These are phyloP conservation scores for Champsocephalus gunnari DNA, from an alignment of 2,797 vertebrate species.

Conservation along the genomic window DNA sequence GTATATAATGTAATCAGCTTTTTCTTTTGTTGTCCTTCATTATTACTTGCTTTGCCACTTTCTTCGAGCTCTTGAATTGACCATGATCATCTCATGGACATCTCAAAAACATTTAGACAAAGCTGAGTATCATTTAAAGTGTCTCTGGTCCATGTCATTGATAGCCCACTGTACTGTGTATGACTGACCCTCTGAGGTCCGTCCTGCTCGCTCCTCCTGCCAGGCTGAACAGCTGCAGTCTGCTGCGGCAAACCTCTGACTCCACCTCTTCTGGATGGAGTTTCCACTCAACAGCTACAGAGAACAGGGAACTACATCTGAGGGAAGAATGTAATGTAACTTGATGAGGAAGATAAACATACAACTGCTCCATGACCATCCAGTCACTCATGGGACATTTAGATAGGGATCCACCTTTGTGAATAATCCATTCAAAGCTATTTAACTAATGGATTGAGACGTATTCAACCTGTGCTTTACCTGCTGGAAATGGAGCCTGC, in stretches of 20 bases:
- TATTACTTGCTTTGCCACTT: neutral
- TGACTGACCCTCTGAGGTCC: constrained; percentile 79
- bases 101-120: neutral
- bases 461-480: constrained; percentile 42
- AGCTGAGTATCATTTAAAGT: constrained; percentile 11
- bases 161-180: constrained; percentile 9
- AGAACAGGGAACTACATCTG: constrained; percentile 85
- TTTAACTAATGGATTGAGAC: constrained; percentile 35
- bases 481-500: constrained; percentile 37
- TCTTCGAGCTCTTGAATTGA: neutral
- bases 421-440: constrained; percentile 38
- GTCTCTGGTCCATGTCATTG: constrained; percentile 31
- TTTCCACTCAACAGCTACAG: constrained; percentile 80
- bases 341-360: neutral
- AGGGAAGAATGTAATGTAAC: neutral
- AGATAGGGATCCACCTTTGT: neutral
- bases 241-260: constrained; percentile 66
- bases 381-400: neutral
- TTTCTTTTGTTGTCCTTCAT: neutral
- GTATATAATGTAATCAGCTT: too few relatives aligned
- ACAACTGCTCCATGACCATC: constrained; percentile 5
- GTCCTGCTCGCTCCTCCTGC: constrained; percentile 77
- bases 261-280: constrained; percentile 51
- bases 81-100: neutral
- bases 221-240: constrained; percentile 79